phyloP scores from a whole-genome alignment of 2,888 invertebrate genomes.

The Mimumesa dahlbomi region DNA sequence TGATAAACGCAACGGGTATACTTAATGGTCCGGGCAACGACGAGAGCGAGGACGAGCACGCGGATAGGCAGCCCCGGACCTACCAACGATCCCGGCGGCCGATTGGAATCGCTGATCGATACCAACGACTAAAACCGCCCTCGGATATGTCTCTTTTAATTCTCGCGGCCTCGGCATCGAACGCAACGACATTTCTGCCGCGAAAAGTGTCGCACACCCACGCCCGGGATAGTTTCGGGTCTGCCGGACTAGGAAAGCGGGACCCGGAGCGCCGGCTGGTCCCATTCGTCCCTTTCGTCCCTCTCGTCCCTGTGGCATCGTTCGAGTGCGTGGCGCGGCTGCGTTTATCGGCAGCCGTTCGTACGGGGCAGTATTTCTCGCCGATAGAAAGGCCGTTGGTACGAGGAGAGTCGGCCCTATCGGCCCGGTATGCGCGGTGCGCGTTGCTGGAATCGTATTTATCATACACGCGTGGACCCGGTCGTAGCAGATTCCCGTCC shows the following conservation, averaged over 20 bases:
- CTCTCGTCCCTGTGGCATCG: background rate
- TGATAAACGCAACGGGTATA: conserved; percentile 74
- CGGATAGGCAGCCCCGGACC: background rate
- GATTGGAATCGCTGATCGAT: too few species aligned
- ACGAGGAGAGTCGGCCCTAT: conserved; percentile 44
- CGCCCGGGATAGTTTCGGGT: too few species aligned
- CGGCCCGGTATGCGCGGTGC: conserved; percentile 60
- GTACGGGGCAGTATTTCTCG: conserved; percentile 48
- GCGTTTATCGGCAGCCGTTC: conserved; percentile 46
- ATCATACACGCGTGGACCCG: conserved; percentile 66
- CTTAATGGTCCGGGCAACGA: conserved; percentile 67
- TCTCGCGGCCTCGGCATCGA: too few species aligned
- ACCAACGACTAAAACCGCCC: too few species aligned
- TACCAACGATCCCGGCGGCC: too few species aligned
- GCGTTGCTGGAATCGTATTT: conserved; percentile 67
- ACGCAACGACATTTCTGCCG: too few species aligned
- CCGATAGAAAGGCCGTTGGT: conserved; percentile 42
- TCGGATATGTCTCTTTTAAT: too few species aligned
- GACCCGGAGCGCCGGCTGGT: too few species aligned
- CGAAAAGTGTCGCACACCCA: too few species aligned
- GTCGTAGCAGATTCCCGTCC: conserved; percentile 47
- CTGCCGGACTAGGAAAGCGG: too few species aligned
- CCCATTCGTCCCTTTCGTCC: conserved; percentile 13
- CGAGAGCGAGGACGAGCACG: background rate
- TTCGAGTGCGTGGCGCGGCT: background rate